phyloP scores from a whole-genome alignment of 2,113 vertebrate genomes.

The Hemiscyllium ocellatum region DNA sequence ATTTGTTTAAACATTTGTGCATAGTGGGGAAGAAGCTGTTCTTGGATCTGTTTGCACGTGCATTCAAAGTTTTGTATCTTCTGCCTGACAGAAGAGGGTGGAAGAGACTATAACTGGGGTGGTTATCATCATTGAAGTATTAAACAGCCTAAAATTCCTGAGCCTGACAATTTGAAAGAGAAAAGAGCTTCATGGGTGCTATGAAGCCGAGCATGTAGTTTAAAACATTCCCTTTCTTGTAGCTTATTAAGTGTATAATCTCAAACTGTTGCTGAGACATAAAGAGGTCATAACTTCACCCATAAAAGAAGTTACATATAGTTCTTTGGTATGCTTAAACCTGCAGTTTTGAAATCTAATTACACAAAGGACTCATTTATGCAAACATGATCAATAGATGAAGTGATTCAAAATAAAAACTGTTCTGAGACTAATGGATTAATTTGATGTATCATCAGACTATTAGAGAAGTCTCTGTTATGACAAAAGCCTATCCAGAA shows the following conservation, averaged over 20 bases:
- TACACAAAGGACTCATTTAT: neutral
- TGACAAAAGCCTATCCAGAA: neutral
- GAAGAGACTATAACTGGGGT: no score
- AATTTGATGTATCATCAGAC: neutral
- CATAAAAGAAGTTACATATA: neutral
- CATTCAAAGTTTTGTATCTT: no score
- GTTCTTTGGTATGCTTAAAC: neutral
- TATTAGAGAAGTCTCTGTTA: neutral
- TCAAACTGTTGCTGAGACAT: neutral
- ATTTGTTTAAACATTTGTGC: no score
- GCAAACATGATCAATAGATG: neutral
- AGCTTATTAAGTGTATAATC: neutral
- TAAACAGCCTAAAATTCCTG: neutral
- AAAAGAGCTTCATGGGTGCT: neutral
- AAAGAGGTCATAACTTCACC: neutral
- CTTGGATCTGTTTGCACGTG: no score
- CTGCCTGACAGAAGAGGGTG: no score
- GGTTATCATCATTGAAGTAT: neutral
- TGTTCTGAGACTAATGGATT: neutral
- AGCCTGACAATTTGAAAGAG: neutral
- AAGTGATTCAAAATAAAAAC: neutral
- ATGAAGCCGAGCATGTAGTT: neutral
- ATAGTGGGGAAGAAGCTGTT: no score
- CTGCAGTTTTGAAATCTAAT: neutral
- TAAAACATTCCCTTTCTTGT: neutral